Base-by-base conservation (phyloP, 2,113 vertebrate genomes). In the Campylorhamphus procurvoides region DNA sequence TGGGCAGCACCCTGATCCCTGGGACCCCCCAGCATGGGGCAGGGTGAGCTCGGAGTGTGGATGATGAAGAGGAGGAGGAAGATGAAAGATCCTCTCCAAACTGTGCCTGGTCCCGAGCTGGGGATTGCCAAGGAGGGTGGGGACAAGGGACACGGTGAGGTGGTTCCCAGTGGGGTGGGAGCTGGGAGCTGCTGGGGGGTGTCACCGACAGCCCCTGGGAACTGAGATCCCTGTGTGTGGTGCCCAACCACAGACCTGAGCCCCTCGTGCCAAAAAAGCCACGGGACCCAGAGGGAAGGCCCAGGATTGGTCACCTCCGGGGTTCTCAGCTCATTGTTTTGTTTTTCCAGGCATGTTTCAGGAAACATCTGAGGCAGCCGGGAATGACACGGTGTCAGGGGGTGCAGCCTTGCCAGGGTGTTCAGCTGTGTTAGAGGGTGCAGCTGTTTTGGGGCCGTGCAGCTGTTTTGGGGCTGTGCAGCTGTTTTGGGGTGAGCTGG, bases 291-390 rank as follows among this genome's bases (percentile, higher is more conserved):
- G 62, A 7, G 0, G 15, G 50, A 14, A 55, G 8, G 27, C 44
- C 33, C 76, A 13, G 0, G 2, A 14, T 18, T 46, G 0, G 3
- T 35, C 62, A 47, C 11, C 62, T 18, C 71, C 0, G 2, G 18
- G 46, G 31, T 3, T 76, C 47, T 10, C 47, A 15, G 55, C 24
- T 40, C 29, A 2, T 62, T 23, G 37, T 5, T 18, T 25, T 22
- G 27, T 16, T 24, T 37, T 50, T 2, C 37, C 25, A 2, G 0
- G 5, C 29, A 27, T 8, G 16, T 10, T 46, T 52, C 42, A 20
- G 82, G 76, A 52, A 31, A 25, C 7, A 2, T 2, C 3, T 1
- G 66, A 27, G 52, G 56, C 35, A n/a, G 62, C 0, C 0, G 12
- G 66, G 71, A 49, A 8, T 1, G 39, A 10, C 28, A 14, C 0